Percentiles rank a stretch among this genome's conserved stretches.
Conservation (phyloP, 2,888 invertebrate genomes). For the Synergus itoensis region DNA sequence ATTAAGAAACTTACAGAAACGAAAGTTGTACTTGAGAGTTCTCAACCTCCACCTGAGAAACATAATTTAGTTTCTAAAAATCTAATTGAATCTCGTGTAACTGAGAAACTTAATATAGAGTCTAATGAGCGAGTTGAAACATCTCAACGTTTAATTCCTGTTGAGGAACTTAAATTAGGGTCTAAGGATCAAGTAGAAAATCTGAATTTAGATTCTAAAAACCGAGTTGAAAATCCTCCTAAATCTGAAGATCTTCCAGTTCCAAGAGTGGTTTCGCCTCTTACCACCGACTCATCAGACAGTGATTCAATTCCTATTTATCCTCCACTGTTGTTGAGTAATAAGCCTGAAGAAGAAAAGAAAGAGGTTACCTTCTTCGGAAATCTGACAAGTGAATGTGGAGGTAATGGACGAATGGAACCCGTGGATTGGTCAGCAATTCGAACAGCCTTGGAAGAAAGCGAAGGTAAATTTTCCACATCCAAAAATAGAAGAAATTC, state of each 20-base stretch:
- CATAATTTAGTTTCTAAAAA: background rate
- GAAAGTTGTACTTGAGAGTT: background rate
- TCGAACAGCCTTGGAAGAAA: background rate
- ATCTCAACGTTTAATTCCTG: background rate
- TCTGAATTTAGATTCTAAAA: background rate
- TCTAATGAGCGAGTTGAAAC: background rate
- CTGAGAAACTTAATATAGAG: background rate
- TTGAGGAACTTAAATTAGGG: background rate
- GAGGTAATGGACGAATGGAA: constrained; percentile 24
- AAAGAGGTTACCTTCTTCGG: background rate
- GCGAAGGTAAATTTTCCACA: background rate
- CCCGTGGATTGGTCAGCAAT: background rate
- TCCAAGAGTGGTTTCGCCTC: background rate
- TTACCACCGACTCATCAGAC: background rate
- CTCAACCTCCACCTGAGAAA: background rate
- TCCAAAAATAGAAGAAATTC: background rate
- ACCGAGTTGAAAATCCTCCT: background rate
- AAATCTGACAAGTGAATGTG: constrained; percentile 19
- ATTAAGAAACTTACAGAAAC: background rate
- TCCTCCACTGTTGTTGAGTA: background rate
- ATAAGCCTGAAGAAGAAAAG: background rate
- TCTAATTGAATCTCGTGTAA: background rate
- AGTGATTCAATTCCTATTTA: background rate
- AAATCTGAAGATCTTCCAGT: background rate
- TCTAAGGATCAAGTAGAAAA: background rate